A percentile compares a stretch with the other conserved stretches of the same genome.
Evolutionary conservation across 2,797 vertebrate species (phyloP).

Genomic region (Chloroceryle amazona): DNA sequence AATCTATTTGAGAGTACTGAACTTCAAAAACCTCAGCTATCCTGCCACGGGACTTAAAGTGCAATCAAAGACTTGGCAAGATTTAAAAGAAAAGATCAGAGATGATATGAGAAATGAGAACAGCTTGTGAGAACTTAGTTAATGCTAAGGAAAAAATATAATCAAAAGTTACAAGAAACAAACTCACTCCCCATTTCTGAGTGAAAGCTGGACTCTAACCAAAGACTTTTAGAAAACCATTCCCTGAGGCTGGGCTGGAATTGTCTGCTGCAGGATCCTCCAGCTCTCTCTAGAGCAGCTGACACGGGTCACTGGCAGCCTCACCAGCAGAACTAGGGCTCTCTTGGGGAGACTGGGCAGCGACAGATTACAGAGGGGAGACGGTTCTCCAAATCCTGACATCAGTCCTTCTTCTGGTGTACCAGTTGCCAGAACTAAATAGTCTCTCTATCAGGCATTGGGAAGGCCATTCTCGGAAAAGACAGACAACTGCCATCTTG

Average conservation of each 20-base stretch:
- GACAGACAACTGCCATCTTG: not conserved
- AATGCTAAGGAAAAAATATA: not conserved
- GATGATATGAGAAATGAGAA: not conserved
- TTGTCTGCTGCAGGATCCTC: not conserved
- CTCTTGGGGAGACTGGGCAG: not conserved
- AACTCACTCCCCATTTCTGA: not conserved
- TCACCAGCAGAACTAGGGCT: not conserved
- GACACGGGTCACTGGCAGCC: accelerated
- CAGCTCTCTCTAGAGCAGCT: not conserved
- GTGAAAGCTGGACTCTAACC: not conserved
- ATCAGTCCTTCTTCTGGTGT: not conserved
- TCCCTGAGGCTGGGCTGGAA: not conserved
- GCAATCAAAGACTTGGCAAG: not conserved
- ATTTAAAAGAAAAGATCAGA: not conserved
- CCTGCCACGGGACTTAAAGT: not conserved
- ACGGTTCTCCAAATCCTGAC: not conserved
- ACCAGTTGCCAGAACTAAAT: not conserved
- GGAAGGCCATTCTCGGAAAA: not conserved
- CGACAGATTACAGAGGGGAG: not conserved
- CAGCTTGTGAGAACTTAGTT: not conserved
- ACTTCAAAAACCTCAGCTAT: not conserved
- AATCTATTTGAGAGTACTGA: not conserved
- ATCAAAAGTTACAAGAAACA: not conserved
- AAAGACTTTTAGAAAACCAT: not conserved
- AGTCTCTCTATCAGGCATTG: not conserved